These are phyloP conservation scores for Brachystomella parvula DNA, from an alignment of 1,140 invertebrate species.

Conservation along the genomic window DNA sequence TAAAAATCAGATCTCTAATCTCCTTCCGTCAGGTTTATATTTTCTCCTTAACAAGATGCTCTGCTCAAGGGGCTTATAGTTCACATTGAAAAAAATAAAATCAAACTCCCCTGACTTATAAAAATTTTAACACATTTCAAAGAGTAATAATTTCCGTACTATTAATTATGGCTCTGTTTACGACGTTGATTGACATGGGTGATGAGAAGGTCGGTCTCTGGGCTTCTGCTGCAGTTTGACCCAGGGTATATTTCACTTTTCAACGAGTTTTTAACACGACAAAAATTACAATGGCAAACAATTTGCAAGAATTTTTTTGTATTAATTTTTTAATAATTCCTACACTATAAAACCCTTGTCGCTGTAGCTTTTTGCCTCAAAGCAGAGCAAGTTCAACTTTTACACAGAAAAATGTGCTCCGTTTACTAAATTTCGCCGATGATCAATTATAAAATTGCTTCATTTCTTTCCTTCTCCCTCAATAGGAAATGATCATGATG, in stretches of 20 bases:
- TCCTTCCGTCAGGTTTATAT: no score
- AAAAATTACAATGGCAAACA: no score
- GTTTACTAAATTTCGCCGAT: not conserved
- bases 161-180: constrained; percentile 5
- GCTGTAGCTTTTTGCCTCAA: not conserved
- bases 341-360: not conserved
- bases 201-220: not conserved
- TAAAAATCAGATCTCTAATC: no score
- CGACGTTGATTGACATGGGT: not conserved
- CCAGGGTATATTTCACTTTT: not conserved
- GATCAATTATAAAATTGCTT: not conserved
- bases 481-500: not conserved
- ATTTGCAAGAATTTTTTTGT: constrained; percentile 2
- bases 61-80: no score
- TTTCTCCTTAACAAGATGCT: no score
- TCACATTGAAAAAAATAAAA: no score
- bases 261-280: not conserved
- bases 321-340: not conserved
- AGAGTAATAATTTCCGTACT: not conserved
- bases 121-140: not conserved
- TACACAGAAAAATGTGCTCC: not conserved
- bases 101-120: no score
- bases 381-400: constrained; percentile 10
- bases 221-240: not conserved
- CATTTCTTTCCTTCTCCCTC: not conserved